These are phyloP conservation scores for Cetonia aurata DNA, from an alignment of 2,888 invertebrate species.

Conservation along the genomic window DNA sequence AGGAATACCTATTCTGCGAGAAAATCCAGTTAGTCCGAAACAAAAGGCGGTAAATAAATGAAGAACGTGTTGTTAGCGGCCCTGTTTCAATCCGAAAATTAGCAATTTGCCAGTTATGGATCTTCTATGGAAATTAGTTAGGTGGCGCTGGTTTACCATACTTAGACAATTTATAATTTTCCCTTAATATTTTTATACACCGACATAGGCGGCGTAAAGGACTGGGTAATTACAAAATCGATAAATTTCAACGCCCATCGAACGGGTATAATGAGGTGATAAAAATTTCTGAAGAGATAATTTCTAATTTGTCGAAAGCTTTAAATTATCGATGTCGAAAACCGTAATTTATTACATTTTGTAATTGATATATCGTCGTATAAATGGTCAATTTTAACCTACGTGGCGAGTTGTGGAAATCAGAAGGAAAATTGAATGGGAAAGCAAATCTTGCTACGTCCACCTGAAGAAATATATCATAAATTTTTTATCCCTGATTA, in stretches of 20 bases:
- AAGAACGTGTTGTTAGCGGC: slow-evolving; percentile 58
- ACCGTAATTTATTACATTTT: slow-evolving; percentile 31
- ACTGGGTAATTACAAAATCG: slow-evolving; percentile 36
- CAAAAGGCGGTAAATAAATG: slow-evolving; percentile 63
- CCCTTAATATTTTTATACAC: slow-evolving; percentile 29
- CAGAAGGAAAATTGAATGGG: too few relatives aligned
- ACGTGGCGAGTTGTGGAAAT: too few relatives aligned
- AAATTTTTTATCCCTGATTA: too few relatives aligned
- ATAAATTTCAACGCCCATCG: slow-evolving; percentile 16
- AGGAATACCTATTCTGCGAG: slow-evolving; percentile 55
- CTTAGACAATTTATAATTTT: slow-evolving; percentile 39
- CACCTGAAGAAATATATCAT: too few relatives aligned
- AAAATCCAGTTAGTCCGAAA: slow-evolving; percentile 61
- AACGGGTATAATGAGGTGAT: slow-evolving; percentile 31
- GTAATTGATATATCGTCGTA: slow-evolving; percentile 29
- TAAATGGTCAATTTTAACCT: slow-evolving; percentile 2
- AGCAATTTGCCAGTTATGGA: slow-evolving; percentile 58
- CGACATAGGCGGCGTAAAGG: background rate
- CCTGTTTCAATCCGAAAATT: slow-evolving; percentile 59
- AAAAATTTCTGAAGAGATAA: slow-evolving; percentile 36
- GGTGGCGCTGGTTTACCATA: slow-evolving; percentile 20
- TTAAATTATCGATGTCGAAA: slow-evolving; percentile 32
- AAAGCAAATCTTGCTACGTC: too few relatives aligned
- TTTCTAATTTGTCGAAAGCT: slow-evolving; percentile 35
- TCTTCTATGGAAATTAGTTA: slow-evolving; percentile 56